Percentiles rank a stretch among this genome's conserved stretches.
These are phyloP conservation scores for Zootoca vivipara DNA, from an alignment of 2,113 vertebrate genomes.

Conservation along the genomic window DNA sequence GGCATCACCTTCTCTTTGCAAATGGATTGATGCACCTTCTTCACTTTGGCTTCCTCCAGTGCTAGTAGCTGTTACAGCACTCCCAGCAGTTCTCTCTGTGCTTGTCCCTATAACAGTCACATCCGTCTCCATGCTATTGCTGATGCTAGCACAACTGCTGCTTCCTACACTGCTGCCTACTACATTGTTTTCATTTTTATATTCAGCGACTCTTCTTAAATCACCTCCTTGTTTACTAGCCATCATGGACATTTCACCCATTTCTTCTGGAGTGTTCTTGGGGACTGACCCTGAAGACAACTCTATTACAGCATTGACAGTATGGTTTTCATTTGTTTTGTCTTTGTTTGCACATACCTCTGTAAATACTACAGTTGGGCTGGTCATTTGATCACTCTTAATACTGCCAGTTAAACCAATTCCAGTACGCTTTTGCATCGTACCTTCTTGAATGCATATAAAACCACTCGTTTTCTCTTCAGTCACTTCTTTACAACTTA, in stretches of 20 bases:
- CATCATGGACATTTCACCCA: neutral
- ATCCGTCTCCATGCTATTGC: slow-evolving; percentile 6
- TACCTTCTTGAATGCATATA: slow-evolving; percentile 34
- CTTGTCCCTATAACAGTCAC: slow-evolving; percentile 52
- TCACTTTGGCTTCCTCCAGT: slow-evolving; percentile 58
- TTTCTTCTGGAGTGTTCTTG: slow-evolving; percentile 22
- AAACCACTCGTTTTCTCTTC: slow-evolving; percentile 5
- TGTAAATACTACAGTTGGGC: neutral
- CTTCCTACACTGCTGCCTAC: slow-evolving; percentile 68
- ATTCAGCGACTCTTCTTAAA: slow-evolving; percentile 9
- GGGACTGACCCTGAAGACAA: slow-evolving; percentile 39
- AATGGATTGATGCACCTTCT: neutral
- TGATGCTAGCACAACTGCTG: neutral
- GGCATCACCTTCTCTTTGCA: slow-evolving; percentile 60
- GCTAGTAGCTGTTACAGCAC: slow-evolving; percentile 65
- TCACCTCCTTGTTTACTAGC: neutral
- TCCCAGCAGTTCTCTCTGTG: slow-evolving; percentile 47
- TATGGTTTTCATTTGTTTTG: slow-evolving; percentile 12
- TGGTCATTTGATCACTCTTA: slow-evolving; percentile 30
- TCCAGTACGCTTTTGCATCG: neutral
- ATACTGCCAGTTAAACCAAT: slow-evolving; percentile 23
- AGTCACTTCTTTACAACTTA: neutral
- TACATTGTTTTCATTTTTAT: slow-evolving; percentile 61
- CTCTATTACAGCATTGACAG: slow-evolving; percentile 18
- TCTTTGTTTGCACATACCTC: slow-evolving; percentile 1